A percentile compares a stretch with the other conserved stretches of the same genome.
phyloP scores from a whole-genome alignment of 2,113 vertebrate species.

The Crocuta crocuta region DNA sequence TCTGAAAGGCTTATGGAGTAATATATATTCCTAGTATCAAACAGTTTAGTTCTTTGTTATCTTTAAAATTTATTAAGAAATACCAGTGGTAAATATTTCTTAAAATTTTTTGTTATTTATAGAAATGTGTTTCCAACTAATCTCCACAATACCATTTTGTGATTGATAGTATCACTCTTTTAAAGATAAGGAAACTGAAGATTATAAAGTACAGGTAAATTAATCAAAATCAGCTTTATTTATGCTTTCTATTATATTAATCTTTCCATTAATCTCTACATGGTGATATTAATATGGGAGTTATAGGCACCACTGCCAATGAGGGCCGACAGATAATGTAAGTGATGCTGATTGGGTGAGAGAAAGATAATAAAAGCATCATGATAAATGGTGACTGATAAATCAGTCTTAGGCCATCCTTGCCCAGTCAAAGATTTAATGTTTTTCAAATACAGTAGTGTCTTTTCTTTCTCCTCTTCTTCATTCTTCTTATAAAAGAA shows the following conservation, averaged over 20 bases:
- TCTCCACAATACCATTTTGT: not conserved
- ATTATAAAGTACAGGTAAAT: not conserved
- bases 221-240: not conserved
- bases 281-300: not conserved
- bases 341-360: not conserved
- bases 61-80: constrained; percentile 2
- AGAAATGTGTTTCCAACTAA: not conserved
- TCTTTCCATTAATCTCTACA: not conserved
- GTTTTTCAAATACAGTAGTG: not conserved
- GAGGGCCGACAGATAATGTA: not conserved
- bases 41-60: not conserved
- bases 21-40: not conserved
- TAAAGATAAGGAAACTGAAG: not conserved
- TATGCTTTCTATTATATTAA: constrained; percentile 34
- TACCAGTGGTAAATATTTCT: not conserved
- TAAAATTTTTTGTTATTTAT: not conserved
- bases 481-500: not conserved
- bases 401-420: not conserved
- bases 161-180: constrained; percentile 3
- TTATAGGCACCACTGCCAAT: not conserved
- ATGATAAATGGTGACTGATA: not conserved
- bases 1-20: not conserved
- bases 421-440: not conserved
- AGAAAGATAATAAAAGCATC: not conserved
- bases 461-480: not conserved